A percentile compares a stretch with the other conserved stretches of the same genome.
Evolutionary conservation across 2,113 vertebrate genomes (phyloP).

Genomic region (Melanerpes formicivorus): DNA sequence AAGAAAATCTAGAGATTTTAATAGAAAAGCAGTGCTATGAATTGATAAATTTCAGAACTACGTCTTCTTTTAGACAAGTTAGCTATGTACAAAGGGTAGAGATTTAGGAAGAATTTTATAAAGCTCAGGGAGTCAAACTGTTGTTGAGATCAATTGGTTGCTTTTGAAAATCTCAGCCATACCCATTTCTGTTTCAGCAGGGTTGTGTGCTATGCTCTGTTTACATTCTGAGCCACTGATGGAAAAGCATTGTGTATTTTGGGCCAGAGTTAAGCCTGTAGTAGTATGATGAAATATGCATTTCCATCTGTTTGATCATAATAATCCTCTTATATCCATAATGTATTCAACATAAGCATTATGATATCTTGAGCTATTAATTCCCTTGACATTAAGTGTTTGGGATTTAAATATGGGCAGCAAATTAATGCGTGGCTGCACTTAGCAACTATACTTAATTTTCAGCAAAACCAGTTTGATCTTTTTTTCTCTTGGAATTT

Average conservation of each 20-base stretch:
- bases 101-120: conserved; percentile 13
- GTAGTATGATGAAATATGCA: conserved; percentile 57
- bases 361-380: conserved; percentile 46
- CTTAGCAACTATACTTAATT: background rate
- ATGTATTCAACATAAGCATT: conserved; percentile 11
- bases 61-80: background rate
- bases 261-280: background rate
- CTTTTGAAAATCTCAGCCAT: conserved; percentile 7
- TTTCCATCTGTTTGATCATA: conserved; percentile 67
- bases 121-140: background rate
- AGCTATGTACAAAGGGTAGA: background rate
- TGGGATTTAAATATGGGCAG: conserved; percentile 19
- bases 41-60: background rate
- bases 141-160: background rate
- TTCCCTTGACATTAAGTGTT: conserved; percentile 21
- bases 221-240: conserved; percentile 37
- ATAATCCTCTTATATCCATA: conserved; percentile 62
- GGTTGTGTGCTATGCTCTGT: background rate
- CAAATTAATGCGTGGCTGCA: background rate
- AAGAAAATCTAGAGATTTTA: background rate
- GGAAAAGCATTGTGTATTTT: conserved; percentile 51
- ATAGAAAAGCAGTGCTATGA: background rate
- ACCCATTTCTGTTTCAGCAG: background rate
- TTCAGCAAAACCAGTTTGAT: background rate
- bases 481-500: background rate